phyloP scores from a whole-genome alignment of 2,797 vertebrate species.

The Myiothlypis coronata region DNA sequence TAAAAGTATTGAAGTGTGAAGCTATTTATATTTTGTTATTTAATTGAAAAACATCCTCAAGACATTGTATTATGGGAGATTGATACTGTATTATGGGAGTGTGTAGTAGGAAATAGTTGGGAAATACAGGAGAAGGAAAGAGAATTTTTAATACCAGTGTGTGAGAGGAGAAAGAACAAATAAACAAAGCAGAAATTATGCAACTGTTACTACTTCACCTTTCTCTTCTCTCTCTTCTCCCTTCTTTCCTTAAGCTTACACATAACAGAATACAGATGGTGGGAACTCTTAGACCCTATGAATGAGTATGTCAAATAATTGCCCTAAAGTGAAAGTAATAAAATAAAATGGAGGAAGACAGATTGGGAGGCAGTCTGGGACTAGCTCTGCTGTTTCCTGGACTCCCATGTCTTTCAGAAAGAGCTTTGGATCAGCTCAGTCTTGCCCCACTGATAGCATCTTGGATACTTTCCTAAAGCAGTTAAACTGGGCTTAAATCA shows the following conservation, averaged over 20 bases:
- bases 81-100: not conserved
- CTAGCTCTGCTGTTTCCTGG: not conserved
- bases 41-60: not conserved
- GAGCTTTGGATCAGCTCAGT: not conserved
- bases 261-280: not conserved
- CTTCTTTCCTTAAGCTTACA: not conserved
- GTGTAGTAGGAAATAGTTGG: not conserved
- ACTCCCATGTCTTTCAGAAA: not conserved
- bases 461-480: not conserved
- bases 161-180: not conserved
- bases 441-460: not conserved
- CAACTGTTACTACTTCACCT: not conserved
- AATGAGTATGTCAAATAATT: not conserved
- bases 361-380: not conserved
- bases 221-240: not conserved
- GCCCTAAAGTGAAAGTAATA: not conserved
- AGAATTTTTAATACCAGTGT: not conserved
- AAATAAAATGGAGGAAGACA: not conserved
- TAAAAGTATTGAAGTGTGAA: not conserved
- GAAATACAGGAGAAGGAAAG: not conserved
- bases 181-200: not conserved
- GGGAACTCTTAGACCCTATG: not conserved
- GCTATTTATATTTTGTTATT: not conserved
- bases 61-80: not conserved
- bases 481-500: not conserved